phyloP scores from a whole-genome alignment of 1,140 invertebrate species.

The Cotesia chilonis region DNA sequence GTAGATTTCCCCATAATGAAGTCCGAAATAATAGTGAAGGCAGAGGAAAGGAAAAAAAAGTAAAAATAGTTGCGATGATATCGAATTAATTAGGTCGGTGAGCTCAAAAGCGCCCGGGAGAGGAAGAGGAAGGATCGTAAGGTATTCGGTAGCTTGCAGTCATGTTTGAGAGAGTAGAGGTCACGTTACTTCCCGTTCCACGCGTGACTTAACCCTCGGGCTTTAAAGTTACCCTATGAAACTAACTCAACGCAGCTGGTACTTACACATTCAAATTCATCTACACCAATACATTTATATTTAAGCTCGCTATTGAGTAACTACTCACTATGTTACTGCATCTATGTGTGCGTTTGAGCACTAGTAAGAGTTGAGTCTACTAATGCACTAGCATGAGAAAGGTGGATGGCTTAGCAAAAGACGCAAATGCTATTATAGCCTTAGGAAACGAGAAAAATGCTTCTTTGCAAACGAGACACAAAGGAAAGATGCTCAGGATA shows the following conservation, averaged over 20 bases:
- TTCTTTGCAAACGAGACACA: constrained; percentile 27
- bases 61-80: constrained; percentile 44
- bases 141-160: constrained; percentile 55
- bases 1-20: too few species aligned
- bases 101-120: constrained; percentile 38
- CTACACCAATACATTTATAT: constrained; percentile 20
- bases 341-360: too few species aligned
- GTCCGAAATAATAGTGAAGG: too few species aligned
- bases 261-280: too few species aligned
- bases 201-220: constrained; percentile 34
- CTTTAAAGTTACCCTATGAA: constrained; percentile 29
- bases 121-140: constrained; percentile 56
- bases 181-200: constrained; percentile 24
- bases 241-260: constrained; percentile 28
- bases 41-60: too few species aligned
- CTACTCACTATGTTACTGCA: too few species aligned
- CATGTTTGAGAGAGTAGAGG: neutral
- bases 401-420: neutral
- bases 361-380: too few species aligned
- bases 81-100: constrained; percentile 63
- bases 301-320: neutral
- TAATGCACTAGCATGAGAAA: neutral
- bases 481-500: constrained; percentile 16
- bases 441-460: constrained; percentile 7
- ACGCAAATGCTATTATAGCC: constrained; percentile 15